Conservation (phyloP, 30 jellyfish, hydroid and myxozoan species). For the Aurelia aurita region DNA sequence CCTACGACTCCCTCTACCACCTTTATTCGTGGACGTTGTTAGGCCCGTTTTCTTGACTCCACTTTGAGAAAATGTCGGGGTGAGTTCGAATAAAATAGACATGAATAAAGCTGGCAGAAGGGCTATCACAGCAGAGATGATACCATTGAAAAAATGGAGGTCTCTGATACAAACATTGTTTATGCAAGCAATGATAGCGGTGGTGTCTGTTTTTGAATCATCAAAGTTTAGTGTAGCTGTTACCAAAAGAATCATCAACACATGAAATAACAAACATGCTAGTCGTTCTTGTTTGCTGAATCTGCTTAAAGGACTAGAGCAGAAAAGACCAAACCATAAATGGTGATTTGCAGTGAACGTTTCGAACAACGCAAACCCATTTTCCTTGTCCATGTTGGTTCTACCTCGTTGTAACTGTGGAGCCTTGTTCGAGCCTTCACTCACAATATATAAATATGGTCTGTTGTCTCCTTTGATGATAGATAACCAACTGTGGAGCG, state of each 20-base stretch:
- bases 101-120: background rate
- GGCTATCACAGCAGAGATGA: constrained; percentile 2
- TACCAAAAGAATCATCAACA: constrained; percentile 2
- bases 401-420: too few relatives aligned
- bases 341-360: constrained; percentile 18
- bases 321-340: constrained; percentile 48
- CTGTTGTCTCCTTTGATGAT: background rate
- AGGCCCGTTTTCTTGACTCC: background rate
- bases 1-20: background rate
- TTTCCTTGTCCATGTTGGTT: background rate
- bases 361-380: background rate
- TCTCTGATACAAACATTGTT: constrained; percentile 6
- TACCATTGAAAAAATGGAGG: background rate
- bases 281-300: constrained; percentile 25
- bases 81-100: background rate
- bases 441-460: background rate
- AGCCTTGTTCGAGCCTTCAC: background rate
- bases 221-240: background rate
- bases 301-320: constrained; percentile 28
- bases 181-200: background rate
- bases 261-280: background rate
- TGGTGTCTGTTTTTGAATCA: background rate
- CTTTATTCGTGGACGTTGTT: background rate
- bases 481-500: constrained; percentile 41
- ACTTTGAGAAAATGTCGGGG: background rate